Conservation (phyloP, 2,113 vertebrate species). For the Tupaia chinensis region DNA sequence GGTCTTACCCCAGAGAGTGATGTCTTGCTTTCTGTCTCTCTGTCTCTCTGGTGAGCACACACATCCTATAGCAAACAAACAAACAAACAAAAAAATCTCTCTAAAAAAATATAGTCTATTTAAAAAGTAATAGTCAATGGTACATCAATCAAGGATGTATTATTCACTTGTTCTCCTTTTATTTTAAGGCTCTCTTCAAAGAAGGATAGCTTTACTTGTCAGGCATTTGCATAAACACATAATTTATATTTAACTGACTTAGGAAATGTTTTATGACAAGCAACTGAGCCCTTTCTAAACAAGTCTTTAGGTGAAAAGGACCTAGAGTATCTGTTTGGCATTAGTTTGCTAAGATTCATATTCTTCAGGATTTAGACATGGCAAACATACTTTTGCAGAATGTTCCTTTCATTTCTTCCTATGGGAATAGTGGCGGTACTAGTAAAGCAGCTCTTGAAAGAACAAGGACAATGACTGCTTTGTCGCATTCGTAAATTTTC, state of each 20-base stretch:
- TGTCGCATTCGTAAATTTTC: not conserved
- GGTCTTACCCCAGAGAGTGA: no score
- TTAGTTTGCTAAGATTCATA: not conserved
- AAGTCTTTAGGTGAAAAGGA: not conserved
- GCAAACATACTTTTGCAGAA: not conserved
- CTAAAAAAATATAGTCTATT: not conserved
- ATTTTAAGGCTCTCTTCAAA: not conserved
- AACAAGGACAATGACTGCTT: not conserved
- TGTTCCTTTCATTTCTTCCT: not conserved
- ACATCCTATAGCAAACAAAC: no score
- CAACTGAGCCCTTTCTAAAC: not conserved
- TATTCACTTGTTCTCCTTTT: not conserved
- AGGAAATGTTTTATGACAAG: not conserved
- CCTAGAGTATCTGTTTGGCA: not conserved
- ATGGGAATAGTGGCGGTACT: not conserved
- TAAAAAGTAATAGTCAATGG: not conserved
- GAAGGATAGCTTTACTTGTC: slow-evolving; percentile 7
- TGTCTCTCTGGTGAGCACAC: no score
- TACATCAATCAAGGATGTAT: not conserved
- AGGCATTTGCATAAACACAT: not conserved
- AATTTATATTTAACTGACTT: slow-evolving; percentile 32
- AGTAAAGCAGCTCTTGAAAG: not conserved
- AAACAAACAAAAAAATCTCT: no score
- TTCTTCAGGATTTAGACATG: not conserved
- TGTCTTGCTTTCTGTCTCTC: no score